A percentile compares a stretch with the other conserved stretches of the same genome.
Conservation (phyloP, 23 tunicate species). For the Trididemnum nubilum region DNA sequence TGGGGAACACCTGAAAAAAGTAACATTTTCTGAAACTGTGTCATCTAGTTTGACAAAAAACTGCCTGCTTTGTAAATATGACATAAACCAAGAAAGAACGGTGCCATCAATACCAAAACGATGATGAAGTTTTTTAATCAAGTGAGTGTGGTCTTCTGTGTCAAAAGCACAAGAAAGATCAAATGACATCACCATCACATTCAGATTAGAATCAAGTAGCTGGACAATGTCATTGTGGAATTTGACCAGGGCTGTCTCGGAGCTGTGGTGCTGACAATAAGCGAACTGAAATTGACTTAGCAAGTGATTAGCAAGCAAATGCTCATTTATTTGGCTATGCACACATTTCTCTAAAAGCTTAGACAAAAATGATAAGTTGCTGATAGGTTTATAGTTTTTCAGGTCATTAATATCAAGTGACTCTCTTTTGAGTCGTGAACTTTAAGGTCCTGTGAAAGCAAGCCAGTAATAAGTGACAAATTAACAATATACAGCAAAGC, state of each 20-base stretch:
- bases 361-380: not conserved
- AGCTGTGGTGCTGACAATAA: not conserved
- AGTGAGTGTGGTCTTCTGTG: not conserved
- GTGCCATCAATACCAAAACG: not conserved
- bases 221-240: not conserved
- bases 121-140: not conserved
- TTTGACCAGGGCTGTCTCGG: not conserved
- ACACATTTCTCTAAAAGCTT: not conserved
- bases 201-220: not conserved
- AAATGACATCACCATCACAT: not conserved
- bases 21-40: too few species aligned
- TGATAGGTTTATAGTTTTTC: not conserved
- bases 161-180: not conserved
- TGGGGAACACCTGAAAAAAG: too few species aligned
- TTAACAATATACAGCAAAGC: not conserved
- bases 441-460: not conserved
- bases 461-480: not conserved
- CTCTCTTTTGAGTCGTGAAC: not conserved
- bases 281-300: not conserved
- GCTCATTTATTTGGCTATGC: not conserved
- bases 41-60: too few species aligned
- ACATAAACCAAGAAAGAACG: too few species aligned
- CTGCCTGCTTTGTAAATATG: too few species aligned
- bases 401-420: not conserved
- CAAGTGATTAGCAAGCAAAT: not conserved